Evolutionary conservation across 2,888 invertebrate genomes (phyloP), one percentile per base, ranked within the genome.

Genomic region (Thumatha senex): DNA sequence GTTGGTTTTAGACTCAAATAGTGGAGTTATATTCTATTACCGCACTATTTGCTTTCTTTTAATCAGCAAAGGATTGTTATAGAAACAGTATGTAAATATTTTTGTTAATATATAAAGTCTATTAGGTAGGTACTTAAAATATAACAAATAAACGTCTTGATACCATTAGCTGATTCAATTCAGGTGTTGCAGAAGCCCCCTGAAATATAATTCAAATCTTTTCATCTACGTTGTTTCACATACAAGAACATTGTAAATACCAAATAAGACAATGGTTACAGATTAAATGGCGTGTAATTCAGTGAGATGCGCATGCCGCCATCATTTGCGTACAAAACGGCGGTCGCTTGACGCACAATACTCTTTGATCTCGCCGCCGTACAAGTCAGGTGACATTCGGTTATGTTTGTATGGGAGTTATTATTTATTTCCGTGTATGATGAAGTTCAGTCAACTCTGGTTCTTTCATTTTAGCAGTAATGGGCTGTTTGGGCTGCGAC

Each of bases 241-340:
- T 42, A 41, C n/a, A 10, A 42, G 2, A 34, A 39, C 42, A 51
- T 46, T 51, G 51, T 51, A 46, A 46, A 39, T 24, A 12, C 24
- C 31, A 31, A 46, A 51, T 24, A 24, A 51, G 43, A 51, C 51
- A 51, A 51, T 51, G 51, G 46, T 51, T 51, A 38, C 1, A 11
- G 18, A 9, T 12, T 39, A 44, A 49, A 44, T 38, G 43, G 18
- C 42, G 48, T 49, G 41, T 31, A 48, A 51, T 65, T 66, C 64
- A 66, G 64, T 66, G 54, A 66, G 51, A 50, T 54, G 51, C 54
- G 51, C 47, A 45, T 12, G 63, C 58, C 58, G 56, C 47, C 58
- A 56, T 63, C 67, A 67, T 66, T 67, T 66, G 65, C 65, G 58
- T 66, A 67, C 41, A 56, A 60, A 58, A 51, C 55, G 36, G 15